Conservation (phyloP, 2,113 vertebrate species). For the Rhinopomastus cyanomelas region DNA sequence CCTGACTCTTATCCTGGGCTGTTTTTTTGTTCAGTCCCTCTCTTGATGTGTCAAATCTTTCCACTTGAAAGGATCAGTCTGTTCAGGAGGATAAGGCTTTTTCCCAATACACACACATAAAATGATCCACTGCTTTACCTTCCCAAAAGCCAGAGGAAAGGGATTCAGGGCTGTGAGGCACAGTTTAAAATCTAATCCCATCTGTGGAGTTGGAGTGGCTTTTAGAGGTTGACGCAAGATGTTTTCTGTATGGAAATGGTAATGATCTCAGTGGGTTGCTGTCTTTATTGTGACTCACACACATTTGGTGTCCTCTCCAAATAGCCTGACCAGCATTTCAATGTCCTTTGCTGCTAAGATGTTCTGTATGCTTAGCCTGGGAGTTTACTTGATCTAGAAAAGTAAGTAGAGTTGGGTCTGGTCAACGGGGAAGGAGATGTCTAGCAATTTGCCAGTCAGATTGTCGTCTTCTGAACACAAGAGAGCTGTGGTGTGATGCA, state of each 20-base stretch:
- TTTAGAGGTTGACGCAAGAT: background rate
- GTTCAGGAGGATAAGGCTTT: background rate
- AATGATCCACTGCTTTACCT: background rate
- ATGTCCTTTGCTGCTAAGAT: background rate
- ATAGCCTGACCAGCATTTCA: background rate
- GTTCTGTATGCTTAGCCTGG: background rate
- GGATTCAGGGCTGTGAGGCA: background rate
- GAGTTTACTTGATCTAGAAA: background rate
- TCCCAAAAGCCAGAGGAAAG: background rate
- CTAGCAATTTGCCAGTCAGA: background rate
- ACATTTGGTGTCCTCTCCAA: background rate
- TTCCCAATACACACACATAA: background rate
- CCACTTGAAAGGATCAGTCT: background rate
- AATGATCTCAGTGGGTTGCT: background rate
- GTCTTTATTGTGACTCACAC: background rate
- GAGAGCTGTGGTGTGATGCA: background rate
- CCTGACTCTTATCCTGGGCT: background rate
- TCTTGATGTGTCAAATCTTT: background rate
- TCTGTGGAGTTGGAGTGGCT: background rate
- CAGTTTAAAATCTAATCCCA: background rate
- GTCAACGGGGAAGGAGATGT: background rate
- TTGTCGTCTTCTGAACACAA: background rate
- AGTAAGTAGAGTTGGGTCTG: background rate
- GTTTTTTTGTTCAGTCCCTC: background rate
- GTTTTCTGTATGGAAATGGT: background rate